Base-by-base conservation (phyloP, 2,797 vertebrate species). In the Mionectes olivaceus region DNA sequence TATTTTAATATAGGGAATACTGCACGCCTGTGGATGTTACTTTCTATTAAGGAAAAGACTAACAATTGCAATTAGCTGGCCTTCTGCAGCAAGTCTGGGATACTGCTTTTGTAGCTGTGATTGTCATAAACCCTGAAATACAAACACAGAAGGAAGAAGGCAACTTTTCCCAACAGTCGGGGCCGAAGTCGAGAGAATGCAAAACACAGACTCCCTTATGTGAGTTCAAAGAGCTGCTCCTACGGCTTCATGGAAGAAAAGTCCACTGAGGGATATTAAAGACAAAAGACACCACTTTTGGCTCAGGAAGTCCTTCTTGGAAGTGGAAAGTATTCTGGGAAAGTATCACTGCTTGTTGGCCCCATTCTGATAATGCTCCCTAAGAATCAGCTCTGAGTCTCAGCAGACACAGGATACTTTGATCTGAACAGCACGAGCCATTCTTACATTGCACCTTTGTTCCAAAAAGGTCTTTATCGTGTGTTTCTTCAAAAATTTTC, bases 221-320 rank as follows among this genome's bases (percentile, higher is more conserved):
- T 28, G 63, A 97, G 95, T 86, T 90, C 91, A 83, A 90, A 94
- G 89, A 87, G 83, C 85, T 78, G 16, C 89, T 83, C 82, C 82
- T 69, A 33, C 61, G 89, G 85, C 95, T 93, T 80, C 71, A 50
- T 83, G 80, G 94, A 96, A 96, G 96, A 79, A 95, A 96, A 70
- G 71, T 70, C 85, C 70, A 65, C 95, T 88, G 95, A 97, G 97
- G 93, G 94, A 87, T 69, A 78, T 75, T 83, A 68, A 91, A 94
- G 94, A 95, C 94, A 96, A 96, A 98, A 96, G 95, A 91, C 57
- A 63, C 86, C 90, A 87, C 85, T 95, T 91, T 90, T 83, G 77
- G 96, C 92, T 93, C 95, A 95, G 94, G 83, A 96, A 95, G 82
- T 79, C 86, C 71, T 86, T 93, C 79, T 73, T 82, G 80, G 82